Conservation (phyloP, 2,113 vertebrate species). For the Danionella cerebrum region DNA sequence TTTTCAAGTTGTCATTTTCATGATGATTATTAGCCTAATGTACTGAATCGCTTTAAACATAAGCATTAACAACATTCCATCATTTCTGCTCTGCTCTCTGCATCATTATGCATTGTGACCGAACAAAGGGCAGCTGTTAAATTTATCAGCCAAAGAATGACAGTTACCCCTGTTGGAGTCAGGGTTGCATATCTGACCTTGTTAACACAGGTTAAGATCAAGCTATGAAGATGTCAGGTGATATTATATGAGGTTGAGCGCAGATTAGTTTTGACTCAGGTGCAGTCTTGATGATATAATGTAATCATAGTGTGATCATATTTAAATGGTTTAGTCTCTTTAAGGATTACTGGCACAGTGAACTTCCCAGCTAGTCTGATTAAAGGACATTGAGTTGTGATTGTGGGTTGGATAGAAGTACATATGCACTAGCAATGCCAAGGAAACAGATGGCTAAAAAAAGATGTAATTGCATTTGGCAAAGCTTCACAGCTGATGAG, state of each 20-base stretch:
- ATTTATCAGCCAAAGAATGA: not conserved
- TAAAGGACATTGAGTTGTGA: not conserved
- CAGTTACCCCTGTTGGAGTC: not conserved
- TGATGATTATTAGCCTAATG: too few species aligned
- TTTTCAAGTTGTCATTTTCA: too few species aligned
- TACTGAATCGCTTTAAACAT: too few species aligned
- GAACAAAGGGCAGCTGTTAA: not conserved
- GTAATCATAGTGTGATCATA: not conserved
- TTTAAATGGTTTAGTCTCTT: not conserved
- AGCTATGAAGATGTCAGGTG: not conserved
- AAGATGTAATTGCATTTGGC: constrained; percentile 62
- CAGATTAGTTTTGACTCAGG: not conserved
- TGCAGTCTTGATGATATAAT: constrained; percentile 2
- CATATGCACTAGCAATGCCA: constrained; percentile 17
- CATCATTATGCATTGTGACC: constrained; percentile 37
- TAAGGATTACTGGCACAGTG: not conserved
- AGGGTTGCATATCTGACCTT: constrained; percentile 3
- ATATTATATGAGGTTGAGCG: not conserved
- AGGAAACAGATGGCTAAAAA: constrained; percentile 55
- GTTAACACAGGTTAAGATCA: not conserved
- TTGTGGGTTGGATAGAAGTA: not conserved
- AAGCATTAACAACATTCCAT: too few species aligned
- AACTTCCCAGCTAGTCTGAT: not conserved
- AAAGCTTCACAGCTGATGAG: constrained; percentile 47
- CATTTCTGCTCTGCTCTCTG: not conserved